Evolutionary conservation across 2,113 vertebrate species (phyloP).

Genomic region (Oreamnos americanus): DNA sequence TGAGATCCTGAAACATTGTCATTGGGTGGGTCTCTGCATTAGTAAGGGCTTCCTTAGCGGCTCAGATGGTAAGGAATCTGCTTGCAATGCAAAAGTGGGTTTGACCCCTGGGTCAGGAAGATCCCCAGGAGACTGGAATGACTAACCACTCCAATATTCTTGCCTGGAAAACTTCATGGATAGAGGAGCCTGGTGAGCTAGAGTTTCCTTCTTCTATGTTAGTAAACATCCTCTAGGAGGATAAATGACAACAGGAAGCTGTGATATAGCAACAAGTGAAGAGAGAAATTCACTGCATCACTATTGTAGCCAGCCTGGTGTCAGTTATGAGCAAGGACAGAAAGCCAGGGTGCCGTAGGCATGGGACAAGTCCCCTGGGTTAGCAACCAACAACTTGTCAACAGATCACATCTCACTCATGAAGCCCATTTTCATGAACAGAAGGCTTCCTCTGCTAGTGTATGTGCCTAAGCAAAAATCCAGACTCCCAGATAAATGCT

Average conservation of each 20-base stretch:
- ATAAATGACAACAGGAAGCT: neutral
- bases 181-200: neutral
- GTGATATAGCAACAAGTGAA: neutral
- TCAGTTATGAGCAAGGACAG: neutral
- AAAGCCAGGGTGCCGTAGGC: neutral
- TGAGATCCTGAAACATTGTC: slow-evolving; percentile 65
- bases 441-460: neutral
- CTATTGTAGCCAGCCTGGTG: neutral
- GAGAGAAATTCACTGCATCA: neutral
- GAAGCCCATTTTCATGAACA: neutral
- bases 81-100: neutral
- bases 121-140: neutral
- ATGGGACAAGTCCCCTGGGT: neutral
- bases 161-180: neutral
- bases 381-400: neutral
- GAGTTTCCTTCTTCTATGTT: neutral
- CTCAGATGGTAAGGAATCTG: neutral
- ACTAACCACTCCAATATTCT: neutral
- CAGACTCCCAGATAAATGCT: neutral
- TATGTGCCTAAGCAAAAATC: neutral
- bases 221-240: neutral
- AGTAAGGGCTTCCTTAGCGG: neutral
- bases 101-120: neutral
- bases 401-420: neutral
- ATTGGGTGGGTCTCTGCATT: slow-evolving; percentile 71